A percentile compares a stretch with the other conserved stretches of the same genome.
These are phyloP conservation scores for Brachionus plicatilis DNA, from an alignment of 1,140 invertebrate species.

Conservation along the genomic window DNA sequence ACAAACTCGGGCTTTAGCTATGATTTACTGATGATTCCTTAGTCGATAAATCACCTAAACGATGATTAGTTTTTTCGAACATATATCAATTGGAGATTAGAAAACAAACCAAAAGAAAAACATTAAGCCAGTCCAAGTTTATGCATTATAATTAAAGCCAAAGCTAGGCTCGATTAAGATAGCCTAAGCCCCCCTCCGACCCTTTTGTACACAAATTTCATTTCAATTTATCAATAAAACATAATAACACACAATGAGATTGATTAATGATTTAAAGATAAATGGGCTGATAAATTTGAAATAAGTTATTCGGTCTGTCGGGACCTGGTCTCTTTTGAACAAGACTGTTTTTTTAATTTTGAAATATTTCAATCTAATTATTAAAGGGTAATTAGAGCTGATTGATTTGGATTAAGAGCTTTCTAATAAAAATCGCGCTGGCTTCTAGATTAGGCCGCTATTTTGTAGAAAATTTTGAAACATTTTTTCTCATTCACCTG, in stretches of 20 bases:
- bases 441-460: neutral
- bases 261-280: slow-evolving; percentile 36
- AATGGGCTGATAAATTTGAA: slow-evolving; percentile 19
- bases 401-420: neutral
- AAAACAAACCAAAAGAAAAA: neutral
- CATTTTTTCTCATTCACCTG: neutral
- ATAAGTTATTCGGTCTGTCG: neutral
- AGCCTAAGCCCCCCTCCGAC: neutral
- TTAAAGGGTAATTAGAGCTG: neutral
- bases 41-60: slow-evolving; percentile 30
- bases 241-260: slow-evolving; percentile 16
- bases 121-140: neutral
- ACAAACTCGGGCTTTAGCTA: neutral
- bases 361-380: slow-evolving; percentile 11
- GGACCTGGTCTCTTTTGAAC: neutral
- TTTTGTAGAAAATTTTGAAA: neutral
- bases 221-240: slow-evolving; percentile 2
- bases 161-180: neutral
- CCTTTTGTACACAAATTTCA: neutral
- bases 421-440: neutral
- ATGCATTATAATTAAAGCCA: neutral
- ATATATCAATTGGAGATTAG: neutral
- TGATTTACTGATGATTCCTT: neutral
- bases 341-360: slow-evolving; percentile 18
- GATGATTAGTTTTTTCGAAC: neutral